Percentiles rank a stretch among this genome's conserved stretches.
These are phyloP conservation scores for Pandemis corylana DNA, from an alignment of 2,888 invertebrate species.

Conservation along the genomic window DNA sequence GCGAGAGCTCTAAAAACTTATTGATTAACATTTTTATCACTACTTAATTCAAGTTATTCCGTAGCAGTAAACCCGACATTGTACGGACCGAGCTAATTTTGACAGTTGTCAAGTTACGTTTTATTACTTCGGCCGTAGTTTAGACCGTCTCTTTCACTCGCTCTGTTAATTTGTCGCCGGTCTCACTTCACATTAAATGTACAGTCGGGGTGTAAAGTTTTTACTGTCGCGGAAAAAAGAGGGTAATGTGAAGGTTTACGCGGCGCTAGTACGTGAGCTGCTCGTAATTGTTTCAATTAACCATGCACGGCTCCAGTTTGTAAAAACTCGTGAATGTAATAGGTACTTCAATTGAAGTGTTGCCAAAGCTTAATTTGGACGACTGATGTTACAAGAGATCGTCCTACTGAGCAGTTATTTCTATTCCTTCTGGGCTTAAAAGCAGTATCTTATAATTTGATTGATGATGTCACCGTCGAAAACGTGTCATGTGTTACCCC, in stretches of 20 bases:
- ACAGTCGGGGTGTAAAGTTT: slow-evolving; percentile 42
- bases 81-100: slow-evolving; percentile 59
- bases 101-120: slow-evolving; percentile 58
- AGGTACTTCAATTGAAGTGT: not conserved
- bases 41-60: slow-evolving; percentile 39
- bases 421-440: no score
- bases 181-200: slow-evolving; percentile 39
- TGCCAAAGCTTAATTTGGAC: not conserved
- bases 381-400: not conserved
- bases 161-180: slow-evolving; percentile 24
- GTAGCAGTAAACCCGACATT: slow-evolving; percentile 51
- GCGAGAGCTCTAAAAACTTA: slow-evolving; percentile 26
- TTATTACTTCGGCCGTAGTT: slow-evolving; percentile 49
- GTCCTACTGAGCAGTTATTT: not conserved
- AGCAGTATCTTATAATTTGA: no score
- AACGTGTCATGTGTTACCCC: no score
- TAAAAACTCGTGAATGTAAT: slow-evolving; percentile 15
- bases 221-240: slow-evolving; percentile 50
- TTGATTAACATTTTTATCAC: slow-evolving; percentile 41
- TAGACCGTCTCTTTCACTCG: slow-evolving; percentile 30
- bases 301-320: slow-evolving; percentile 41
- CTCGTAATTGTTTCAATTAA: slow-evolving; percentile 70
- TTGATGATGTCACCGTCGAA: no score
- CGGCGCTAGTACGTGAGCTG: slow-evolving; percentile 53
- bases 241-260: slow-evolving; percentile 47